These are phyloP conservation scores for Ladona fulva DNA, from an alignment of 1,140 invertebrate genomes.

Conservation along the genomic window DNA sequence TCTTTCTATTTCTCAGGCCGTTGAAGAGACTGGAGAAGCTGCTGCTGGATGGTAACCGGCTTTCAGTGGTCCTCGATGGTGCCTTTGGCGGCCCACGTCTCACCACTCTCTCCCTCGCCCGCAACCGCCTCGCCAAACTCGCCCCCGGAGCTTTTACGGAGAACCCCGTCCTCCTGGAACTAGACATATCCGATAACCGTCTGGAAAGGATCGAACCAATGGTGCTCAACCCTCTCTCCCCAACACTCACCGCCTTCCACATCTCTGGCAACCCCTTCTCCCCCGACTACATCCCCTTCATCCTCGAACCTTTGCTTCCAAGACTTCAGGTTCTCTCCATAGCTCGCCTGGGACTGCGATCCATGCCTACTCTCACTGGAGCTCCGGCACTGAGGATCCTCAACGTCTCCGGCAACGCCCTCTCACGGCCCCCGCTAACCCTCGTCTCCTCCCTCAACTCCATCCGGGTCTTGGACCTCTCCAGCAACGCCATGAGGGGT, in stretches of 20 bases:
- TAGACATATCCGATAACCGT: constrained; percentile 67
- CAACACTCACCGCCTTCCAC: constrained; percentile 38
- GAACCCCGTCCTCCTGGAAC: constrained; percentile 48
- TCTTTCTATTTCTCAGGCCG: constrained; percentile 11
- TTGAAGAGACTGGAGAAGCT: constrained; percentile 46
- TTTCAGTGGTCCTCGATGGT: constrained; percentile 61
- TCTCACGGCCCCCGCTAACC: constrained; percentile 39
- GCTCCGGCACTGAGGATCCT: constrained; percentile 35
- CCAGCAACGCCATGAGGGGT: constrained; percentile 49
- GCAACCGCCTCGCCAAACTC: constrained; percentile 62
- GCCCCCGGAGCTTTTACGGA: constrained; percentile 58
- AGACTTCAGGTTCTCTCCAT: neutral
- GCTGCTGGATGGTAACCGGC: constrained; percentile 62
- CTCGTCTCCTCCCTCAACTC: constrained; percentile 43
- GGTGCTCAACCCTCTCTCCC: constrained; percentile 47
- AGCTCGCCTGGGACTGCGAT: neutral
- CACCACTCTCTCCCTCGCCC: constrained; percentile 46
- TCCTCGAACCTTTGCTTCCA: neutral
- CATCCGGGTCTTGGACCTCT: constrained; percentile 47
- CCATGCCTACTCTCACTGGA: neutral
- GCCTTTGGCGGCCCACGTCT: constrained; percentile 48
- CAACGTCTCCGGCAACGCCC: constrained; percentile 55
- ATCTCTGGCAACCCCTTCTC: neutral
- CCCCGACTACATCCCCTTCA: neutral
- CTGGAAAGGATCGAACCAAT: constrained; percentile 51